Conservation (phyloP, 2,113 vertebrate species). For the Proterorhinus semilunaris region DNA sequence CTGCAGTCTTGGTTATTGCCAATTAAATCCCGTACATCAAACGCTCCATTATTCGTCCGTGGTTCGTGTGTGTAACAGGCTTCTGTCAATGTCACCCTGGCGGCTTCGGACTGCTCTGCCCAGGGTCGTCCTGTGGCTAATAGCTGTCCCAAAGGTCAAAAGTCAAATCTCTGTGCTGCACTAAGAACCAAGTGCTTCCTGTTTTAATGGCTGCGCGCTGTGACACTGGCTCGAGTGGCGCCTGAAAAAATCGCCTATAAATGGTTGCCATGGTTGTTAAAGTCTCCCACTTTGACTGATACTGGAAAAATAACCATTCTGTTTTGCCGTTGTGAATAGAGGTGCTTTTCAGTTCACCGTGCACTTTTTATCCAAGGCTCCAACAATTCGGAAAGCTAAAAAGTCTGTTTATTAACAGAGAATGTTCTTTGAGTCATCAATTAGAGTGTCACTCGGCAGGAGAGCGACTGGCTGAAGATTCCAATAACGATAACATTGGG, state of each 20-base stretch:
- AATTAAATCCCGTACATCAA: background rate
- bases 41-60: background rate
- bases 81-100: slow-evolving; percentile 42
- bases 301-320: too few species aligned
- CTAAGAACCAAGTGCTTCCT: slow-evolving; percentile 43
- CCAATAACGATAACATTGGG: too few species aligned
- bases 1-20: background rate
- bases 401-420: too few species aligned
- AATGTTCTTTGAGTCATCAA: too few species aligned
- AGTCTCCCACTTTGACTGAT: background rate
- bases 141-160: slow-evolving; percentile 51
- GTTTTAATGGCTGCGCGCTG: slow-evolving; percentile 34
- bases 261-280: background rate
- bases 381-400: too few species aligned
- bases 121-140: slow-evolving; percentile 41
- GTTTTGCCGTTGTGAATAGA: too few species aligned
- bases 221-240: slow-evolving; percentile 23
- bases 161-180: slow-evolving; percentile 27
- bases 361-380: too few species aligned
- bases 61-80: slow-evolving; percentile 3
- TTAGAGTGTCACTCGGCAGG: too few species aligned
- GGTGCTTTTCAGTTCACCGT: too few species aligned
- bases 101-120: slow-evolving; percentile 23
- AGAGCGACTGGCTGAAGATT: too few species aligned
- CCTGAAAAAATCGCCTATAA: slow-evolving; percentile 21